Conservation (phyloP, 2,797 vertebrate species). For the Myotis pilosus region DNA sequence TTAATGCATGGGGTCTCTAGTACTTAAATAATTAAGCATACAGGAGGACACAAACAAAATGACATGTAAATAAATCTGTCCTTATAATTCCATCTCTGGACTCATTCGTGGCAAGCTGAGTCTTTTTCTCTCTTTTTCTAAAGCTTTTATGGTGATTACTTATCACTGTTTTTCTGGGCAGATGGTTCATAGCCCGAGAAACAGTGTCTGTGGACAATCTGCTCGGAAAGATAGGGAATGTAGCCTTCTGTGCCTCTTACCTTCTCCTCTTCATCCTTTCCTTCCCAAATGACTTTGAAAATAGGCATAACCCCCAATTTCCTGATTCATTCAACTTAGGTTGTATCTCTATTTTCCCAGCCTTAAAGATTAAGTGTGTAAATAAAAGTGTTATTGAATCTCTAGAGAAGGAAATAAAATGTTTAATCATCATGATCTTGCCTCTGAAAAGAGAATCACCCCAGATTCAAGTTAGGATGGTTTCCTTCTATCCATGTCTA, state of each 20-base stretch:
- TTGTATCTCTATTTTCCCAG: background rate
- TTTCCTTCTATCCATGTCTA: background rate
- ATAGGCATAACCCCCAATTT: background rate
- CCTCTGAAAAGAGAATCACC: background rate
- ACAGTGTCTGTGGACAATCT: background rate
- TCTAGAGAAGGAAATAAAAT: background rate
- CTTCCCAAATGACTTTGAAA: background rate
- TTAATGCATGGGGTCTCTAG: no score
- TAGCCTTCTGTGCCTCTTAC: background rate
- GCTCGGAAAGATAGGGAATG: background rate
- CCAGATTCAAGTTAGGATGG: background rate
- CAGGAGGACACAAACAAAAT: background rate
- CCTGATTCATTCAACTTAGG: background rate
- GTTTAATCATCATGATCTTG: background rate
- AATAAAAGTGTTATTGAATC: background rate
- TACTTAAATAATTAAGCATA: background rate
- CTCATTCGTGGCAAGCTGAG: background rate
- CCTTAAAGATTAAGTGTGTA: background rate
- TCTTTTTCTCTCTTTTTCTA: background rate
- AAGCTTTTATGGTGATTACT: background rate
- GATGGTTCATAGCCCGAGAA: background rate
- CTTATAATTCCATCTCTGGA: background rate
- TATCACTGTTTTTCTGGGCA: background rate
- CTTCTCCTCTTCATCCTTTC: no score
- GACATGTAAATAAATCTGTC: background rate